These are phyloP conservation scores for Poecilia picta DNA, from an alignment of 2,797 vertebrate species.

Conservation along the genomic window DNA sequence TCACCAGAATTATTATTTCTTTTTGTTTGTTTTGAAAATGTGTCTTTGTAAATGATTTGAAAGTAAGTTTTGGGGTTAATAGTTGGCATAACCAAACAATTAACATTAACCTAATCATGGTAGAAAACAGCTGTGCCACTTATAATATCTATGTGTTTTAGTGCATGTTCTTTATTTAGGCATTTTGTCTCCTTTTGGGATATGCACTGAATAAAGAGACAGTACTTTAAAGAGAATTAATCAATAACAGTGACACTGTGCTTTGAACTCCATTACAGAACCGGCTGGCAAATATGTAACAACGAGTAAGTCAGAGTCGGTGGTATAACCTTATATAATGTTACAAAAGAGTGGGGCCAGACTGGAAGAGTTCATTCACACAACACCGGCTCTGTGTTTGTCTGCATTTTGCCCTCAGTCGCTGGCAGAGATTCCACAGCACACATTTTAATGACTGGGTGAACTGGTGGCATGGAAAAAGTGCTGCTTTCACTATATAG, in stretches of 20 bases:
- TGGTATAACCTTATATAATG: constrained; percentile 76
- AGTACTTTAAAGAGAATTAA: constrained; percentile 11
- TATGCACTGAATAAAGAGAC: constrained; percentile 2
- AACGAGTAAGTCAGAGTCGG: constrained; percentile 51
- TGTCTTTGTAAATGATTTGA: not conserved
- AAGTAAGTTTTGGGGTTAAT: not conserved
- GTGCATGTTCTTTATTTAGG: not conserved
- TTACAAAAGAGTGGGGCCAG: constrained; percentile 47
- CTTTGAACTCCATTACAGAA: constrained; percentile 63
- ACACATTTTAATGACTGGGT: not conserved
- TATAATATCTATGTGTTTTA: not conserved
- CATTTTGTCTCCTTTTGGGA: constrained; percentile 4
- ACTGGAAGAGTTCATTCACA: constrained; percentile 35
- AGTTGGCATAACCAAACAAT: not conserved
- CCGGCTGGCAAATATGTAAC: constrained; percentile 64
- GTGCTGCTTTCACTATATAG: too few species aligned
- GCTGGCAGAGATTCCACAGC: not conserved
- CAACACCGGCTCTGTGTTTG: constrained; percentile 31
- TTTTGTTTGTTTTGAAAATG: too few species aligned
- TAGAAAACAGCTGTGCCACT: not conserved
- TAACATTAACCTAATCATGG: not conserved
- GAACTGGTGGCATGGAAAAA: not conserved
- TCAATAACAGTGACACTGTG: constrained; percentile 53
- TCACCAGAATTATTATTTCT: not conserved
- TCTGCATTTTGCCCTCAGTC: constrained; percentile 15